Percentiles rank a stretch among this genome's conserved stretches.
Evolutionary conservation across 2,888 invertebrate species (phyloP).

Genomic region (Didymodactylos carnosus): DNA sequence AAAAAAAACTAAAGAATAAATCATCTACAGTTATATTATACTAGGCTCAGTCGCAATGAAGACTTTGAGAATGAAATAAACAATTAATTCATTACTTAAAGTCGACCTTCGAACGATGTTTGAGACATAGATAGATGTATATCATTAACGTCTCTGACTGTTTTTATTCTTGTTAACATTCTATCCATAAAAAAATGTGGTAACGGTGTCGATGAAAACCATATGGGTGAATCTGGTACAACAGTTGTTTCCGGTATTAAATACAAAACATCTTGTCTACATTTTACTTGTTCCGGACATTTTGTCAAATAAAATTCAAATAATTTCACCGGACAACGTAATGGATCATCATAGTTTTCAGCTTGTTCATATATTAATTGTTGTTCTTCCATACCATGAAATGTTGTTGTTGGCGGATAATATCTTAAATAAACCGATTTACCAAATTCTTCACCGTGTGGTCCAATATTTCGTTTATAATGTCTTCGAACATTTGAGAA

Average conservation of each 20-base stretch:
- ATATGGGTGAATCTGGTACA: conserved; percentile 70
- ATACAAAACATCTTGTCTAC: conserved; percentile 77
- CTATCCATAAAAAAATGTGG: neutral
- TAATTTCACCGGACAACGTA: conserved; percentile 77
- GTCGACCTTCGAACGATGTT: neutral
- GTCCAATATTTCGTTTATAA: conserved; percentile 17
- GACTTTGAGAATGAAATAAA: too few species aligned
- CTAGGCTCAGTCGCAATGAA: too few species aligned
- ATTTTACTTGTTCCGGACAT: conserved; percentile 81
- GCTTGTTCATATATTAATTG: conserved; percentile 49
- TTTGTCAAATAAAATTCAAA: conserved; percentile 91
- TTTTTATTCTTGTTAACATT: neutral
- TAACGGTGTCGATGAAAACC: conserved; percentile 75
- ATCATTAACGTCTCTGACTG: neutral
- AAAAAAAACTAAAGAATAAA: too few species aligned
- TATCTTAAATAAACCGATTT: conserved; percentile 14
- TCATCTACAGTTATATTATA: too few species aligned
- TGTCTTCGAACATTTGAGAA: conserved; percentile 89
- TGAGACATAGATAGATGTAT: neutral
- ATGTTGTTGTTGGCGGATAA: conserved; percentile 11
- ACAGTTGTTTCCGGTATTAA: conserved; percentile 75
- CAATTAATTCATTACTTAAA: too few species aligned
- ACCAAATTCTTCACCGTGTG: conserved; percentile 13
- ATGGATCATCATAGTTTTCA: conserved; percentile 73
- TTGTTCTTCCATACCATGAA: conserved; percentile 11